Base-by-base conservation (phyloP, 2,797 vertebrate genomes). In the Avahi laniger region DNA sequence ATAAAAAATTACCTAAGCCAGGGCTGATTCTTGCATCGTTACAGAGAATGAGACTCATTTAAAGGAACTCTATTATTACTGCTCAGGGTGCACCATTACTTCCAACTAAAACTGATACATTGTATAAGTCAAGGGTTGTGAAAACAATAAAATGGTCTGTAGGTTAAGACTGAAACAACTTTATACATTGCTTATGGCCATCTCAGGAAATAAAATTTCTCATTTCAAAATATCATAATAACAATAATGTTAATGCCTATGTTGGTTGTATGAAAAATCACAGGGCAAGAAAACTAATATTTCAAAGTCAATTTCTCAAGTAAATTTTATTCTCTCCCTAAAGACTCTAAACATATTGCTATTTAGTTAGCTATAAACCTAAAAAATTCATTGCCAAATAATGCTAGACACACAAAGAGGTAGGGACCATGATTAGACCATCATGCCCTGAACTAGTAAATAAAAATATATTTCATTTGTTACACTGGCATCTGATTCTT, bases 201-300 rank as follows among this genome's bases (percentile, higher is more conserved):
- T 54, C 33, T 81, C 38, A 73, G 50, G 50, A 85, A 89, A 88
- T 52, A 80, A 76, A 5, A 20, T 65, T 88, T 89, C 35, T 81
- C 54, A 57, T 89, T 94, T 82, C 10, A 94, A 78, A 96, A 92
- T 86, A 57, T 80, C 52, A 69, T 41, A 65, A 93, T 65, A 87
- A 87, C 6, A 70, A 78, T n/a, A 70, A 78, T n/a, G 88, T 52
- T 80, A 90, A 88, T 54, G 28, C 2, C 12, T 69, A 69, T 57
- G 46, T 4, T 73, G 52, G 35, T 35, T 72, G 30, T 48, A 82
- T 73, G 24, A 20, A 88, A 94, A 78, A 20, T 28, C 82, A 81
- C 0, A 88, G 67, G 2, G 26, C 54, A 72, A 93, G 46, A 80
- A 93, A 61, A 87, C 1, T 67, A 88, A 72, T 35, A 78, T n/a